phyloP scores from a whole-genome alignment of 2,113 vertebrate species.

The Edolisoma coerulescens region DNA sequence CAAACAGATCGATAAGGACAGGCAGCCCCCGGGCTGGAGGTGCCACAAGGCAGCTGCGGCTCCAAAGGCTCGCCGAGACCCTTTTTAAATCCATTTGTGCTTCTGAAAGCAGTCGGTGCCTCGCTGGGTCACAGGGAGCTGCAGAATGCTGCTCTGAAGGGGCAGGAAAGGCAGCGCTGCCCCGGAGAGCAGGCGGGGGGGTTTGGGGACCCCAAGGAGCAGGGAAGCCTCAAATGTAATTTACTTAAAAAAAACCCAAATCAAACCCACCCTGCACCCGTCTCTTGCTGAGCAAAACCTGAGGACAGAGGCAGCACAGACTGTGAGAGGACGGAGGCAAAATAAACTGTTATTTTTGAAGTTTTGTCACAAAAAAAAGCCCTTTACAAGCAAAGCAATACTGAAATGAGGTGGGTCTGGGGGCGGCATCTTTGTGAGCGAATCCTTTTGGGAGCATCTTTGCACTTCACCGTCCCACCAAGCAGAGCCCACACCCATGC shows the following conservation, averaged over 20 bases:
- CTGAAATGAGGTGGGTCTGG: accelerated
- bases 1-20: neutral
- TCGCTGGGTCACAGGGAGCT: neutral
- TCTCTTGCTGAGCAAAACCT: neutral
- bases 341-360: neutral
- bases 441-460: neutral
- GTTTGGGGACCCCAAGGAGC: neutral
- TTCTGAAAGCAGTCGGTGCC: neutral
- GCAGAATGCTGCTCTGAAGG: neutral
- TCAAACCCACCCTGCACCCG: accelerated
- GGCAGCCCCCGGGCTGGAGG: neutral
- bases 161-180: neutral
- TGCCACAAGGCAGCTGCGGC: neutral
- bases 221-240: neutral
- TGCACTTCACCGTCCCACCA: neutral
- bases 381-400: neutral
- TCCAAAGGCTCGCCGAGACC: neutral
- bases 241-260: neutral
- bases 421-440: neutral
- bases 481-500: neutral
- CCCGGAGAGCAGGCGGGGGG: neutral
- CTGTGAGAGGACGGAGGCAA: accelerated
- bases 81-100: neutral
- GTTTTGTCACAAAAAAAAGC: accelerated
- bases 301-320: accelerated